phyloP scores from a whole-genome alignment of 2,888 invertebrate genomes.

The Mythimna albipuncta region DNA sequence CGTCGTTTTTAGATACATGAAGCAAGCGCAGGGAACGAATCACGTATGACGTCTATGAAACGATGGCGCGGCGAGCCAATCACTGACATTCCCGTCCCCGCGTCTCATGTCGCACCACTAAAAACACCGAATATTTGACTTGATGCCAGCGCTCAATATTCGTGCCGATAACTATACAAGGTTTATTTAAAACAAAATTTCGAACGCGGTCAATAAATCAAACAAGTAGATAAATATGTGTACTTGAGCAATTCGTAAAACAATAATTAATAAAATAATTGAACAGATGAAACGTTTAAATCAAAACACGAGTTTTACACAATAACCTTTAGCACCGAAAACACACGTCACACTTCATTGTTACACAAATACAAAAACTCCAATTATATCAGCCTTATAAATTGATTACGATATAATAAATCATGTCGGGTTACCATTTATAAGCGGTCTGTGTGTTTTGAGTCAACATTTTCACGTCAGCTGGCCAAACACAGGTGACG shows the following conservation, averaged over 20 bases:
- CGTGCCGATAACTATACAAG: background rate
- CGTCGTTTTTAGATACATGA: no score
- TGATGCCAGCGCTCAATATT: no score
- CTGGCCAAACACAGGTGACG: conserved; percentile 30
- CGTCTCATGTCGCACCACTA: no score
- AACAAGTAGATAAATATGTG: background rate
- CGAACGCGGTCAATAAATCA: background rate
- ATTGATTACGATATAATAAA: conserved; percentile 37
- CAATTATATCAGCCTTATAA: conserved; percentile 10
- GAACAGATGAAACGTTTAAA: conserved; percentile 6
- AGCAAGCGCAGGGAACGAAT: no score
- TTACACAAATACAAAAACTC: conserved; percentile 13
- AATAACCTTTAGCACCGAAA: background rate
- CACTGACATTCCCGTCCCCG: no score
- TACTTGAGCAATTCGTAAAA: background rate
- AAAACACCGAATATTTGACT: no score
- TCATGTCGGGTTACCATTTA: conserved; percentile 16
- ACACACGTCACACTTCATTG: background rate
- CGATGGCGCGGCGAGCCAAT: no score
- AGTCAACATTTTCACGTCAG: conserved; percentile 14
- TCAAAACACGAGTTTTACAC: background rate
- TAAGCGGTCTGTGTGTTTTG: conserved; percentile 20
- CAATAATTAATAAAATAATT: background rate
- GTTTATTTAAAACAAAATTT: background rate
- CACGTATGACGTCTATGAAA: no score